Conservation (phyloP, 2,797 vertebrate genomes). For the Fistularia commersonii region DNA sequence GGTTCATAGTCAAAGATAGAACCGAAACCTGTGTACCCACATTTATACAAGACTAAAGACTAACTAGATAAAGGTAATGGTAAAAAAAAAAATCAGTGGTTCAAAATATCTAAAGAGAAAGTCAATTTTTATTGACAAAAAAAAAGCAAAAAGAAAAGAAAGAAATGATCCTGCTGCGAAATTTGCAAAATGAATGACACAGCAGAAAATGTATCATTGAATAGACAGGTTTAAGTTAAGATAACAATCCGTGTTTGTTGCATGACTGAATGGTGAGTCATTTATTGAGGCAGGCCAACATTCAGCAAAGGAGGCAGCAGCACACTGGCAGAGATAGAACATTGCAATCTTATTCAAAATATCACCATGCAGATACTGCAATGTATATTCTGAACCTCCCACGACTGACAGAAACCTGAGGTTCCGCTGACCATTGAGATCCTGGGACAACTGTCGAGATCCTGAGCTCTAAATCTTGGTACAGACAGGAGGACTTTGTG, state of each 20-base stretch:
- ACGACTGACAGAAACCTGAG: conserved; percentile 61
- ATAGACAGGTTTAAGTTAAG: conserved; percentile 36
- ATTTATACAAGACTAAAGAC: no score
- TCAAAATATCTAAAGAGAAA: no score
- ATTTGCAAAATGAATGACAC: conserved; percentile 45
- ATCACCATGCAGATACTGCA: conserved; percentile 54
- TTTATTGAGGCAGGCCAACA: conserved; percentile 41
- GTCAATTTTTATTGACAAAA: no score
- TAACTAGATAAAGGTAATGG: no score
- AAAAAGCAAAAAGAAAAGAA: no score
- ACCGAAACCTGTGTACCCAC: no score
- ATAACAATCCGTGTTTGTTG: conserved; percentile 54
- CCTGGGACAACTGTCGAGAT: conserved; percentile 55
- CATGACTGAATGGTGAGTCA: conserved; percentile 64
- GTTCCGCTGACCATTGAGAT: conserved; percentile 65
- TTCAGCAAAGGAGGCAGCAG: conserved; percentile 53
- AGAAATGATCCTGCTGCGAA: neutral
- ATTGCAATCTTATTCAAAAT: conserved; percentile 51
- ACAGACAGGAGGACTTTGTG: conserved; percentile 28
- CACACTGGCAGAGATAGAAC: conserved; percentile 25
- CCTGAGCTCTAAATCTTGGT: conserved; percentile 55
- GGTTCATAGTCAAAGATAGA: no score
- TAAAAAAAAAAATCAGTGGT: no score
- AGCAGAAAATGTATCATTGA: conserved; percentile 49
- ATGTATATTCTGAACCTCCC: conserved; percentile 47